phyloP scores from a whole-genome alignment of 2,888 invertebrate species.

The Tenthredo notha region DNA sequence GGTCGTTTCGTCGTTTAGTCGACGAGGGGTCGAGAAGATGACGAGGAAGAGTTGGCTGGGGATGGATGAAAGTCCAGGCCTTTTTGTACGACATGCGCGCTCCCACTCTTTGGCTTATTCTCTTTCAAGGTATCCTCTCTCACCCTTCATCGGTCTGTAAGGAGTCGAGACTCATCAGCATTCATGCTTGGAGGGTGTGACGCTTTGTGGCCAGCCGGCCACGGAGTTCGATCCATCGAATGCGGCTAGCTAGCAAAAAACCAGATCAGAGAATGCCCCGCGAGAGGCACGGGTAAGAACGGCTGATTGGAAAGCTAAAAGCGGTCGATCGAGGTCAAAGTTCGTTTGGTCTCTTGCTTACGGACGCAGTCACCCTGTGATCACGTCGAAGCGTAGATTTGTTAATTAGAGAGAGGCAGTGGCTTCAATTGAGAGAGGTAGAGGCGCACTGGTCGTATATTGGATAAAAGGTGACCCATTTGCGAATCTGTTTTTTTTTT shows the following conservation, averaged over 20 bases:
- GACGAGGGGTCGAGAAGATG: slow-evolving; percentile 46
- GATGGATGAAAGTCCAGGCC: slow-evolving; percentile 44
- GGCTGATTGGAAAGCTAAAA: slow-evolving; percentile 46
- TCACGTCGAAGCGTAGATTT: slow-evolving; percentile 49
- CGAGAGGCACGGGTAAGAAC: slow-evolving; percentile 33
- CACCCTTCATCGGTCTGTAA: slow-evolving; percentile 13
- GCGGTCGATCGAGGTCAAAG: slow-evolving; percentile 36
- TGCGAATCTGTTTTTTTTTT: not conserved
- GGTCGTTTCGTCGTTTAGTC: slow-evolving; percentile 52
- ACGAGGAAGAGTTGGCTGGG: slow-evolving; percentile 46
- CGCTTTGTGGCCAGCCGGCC: slow-evolving; percentile 37
- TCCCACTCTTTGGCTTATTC: slow-evolving; percentile 35
- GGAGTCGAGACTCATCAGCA: slow-evolving; percentile 50
- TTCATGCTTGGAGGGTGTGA: slow-evolving; percentile 51
- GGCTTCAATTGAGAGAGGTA: not conserved
- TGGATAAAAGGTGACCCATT: slow-evolving; percentile 8
- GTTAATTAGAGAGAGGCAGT: slow-evolving; percentile 44
- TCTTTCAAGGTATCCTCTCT: slow-evolving; percentile 31
- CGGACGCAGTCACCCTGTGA: slow-evolving; percentile 37
- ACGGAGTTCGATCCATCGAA: slow-evolving; percentile 37
- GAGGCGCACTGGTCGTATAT: not conserved
- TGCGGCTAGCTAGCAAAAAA: slow-evolving; percentile 42
- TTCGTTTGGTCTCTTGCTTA: slow-evolving; percentile 48
- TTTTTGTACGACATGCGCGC: slow-evolving; percentile 46
- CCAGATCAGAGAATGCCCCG: slow-evolving; percentile 35